phyloP scores from a whole-genome alignment of 2,113 vertebrate species.

The Phalacrocorax carbo region DNA sequence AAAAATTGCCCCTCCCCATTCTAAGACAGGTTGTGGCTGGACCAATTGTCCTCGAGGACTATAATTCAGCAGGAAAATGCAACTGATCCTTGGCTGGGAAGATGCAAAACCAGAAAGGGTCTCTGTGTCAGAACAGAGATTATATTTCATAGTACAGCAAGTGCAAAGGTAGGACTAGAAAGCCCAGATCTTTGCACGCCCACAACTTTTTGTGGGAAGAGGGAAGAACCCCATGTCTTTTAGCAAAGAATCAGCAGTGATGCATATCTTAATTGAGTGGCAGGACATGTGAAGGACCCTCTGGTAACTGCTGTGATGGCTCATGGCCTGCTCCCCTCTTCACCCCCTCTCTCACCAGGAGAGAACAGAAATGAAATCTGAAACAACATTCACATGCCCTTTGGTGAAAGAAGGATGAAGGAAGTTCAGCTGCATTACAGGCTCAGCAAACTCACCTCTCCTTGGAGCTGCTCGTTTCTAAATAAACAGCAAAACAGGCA shows the following conservation, averaged over 20 bases:
- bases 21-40: neutral
- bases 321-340: neutral
- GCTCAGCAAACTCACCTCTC: neutral
- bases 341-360: neutral
- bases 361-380: neutral
- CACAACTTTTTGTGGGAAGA: neutral
- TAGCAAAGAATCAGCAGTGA: neutral
- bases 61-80: neutral
- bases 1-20: neutral
- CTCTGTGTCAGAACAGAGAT: neutral
- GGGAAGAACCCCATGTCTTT: neutral
- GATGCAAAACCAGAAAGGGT: neutral
- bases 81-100: neutral
- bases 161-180: neutral
- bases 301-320: neutral
- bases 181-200: neutral
- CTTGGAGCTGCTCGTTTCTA: neutral
- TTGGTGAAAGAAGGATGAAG: neutral
- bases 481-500: neutral
- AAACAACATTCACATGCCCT: accelerated
- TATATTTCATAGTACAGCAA: neutral
- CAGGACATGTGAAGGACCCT: neutral
- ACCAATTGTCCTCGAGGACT: neutral
- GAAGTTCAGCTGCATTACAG: neutral
- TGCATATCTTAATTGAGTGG: neutral